Percentiles rank a stretch among this genome's conserved stretches.
phyloP scores from a whole-genome alignment of 2,113 vertebrate genomes.

The Bujurquina vittata region DNA sequence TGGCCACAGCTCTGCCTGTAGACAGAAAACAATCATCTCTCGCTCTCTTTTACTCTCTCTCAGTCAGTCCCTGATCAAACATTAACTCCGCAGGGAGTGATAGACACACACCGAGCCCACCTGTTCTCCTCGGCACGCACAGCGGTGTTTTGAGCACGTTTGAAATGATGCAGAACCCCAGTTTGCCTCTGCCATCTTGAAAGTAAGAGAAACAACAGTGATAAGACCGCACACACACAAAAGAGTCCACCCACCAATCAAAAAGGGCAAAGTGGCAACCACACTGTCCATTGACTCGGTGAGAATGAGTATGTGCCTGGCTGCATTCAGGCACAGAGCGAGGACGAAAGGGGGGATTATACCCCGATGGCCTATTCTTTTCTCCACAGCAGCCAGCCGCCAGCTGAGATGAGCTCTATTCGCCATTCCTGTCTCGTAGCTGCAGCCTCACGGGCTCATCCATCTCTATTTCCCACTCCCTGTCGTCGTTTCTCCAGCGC shows the following conservation, averaged over 20 bases:
- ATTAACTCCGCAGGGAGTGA: slow-evolving; percentile 35
- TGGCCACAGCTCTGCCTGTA: slow-evolving; percentile 23
- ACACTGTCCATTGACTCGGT: neutral
- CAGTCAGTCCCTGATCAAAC: slow-evolving; percentile 47
- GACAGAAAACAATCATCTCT: slow-evolving; percentile 44
- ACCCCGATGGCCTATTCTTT: slow-evolving; percentile 15
- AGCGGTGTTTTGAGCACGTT: neutral
- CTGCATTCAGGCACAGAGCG: neutral
- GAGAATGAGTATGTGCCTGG: slow-evolving; percentile 1
- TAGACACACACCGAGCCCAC: slow-evolving; percentile 42
- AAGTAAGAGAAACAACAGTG: neutral
- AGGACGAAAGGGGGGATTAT: slow-evolving; percentile 31
- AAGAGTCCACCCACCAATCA: neutral
- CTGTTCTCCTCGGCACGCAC: slow-evolving; percentile 23
- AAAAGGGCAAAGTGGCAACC: neutral
- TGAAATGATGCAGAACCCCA: neutral
- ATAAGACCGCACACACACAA: neutral
- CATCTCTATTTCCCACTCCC: slow-evolving; percentile 68
- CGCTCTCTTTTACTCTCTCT: slow-evolving; percentile 6
- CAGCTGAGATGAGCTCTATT: slow-evolving; percentile 55
- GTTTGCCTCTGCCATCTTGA: slow-evolving; percentile 22
- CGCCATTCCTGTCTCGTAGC: slow-evolving; percentile 71
- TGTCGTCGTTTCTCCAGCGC: slow-evolving; percentile 50
- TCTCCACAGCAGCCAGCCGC: slow-evolving; percentile 23
- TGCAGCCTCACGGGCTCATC: slow-evolving; percentile 65